Conservation (phyloP, 2,113 vertebrate species). For the Jaculus jaculus region DNA sequence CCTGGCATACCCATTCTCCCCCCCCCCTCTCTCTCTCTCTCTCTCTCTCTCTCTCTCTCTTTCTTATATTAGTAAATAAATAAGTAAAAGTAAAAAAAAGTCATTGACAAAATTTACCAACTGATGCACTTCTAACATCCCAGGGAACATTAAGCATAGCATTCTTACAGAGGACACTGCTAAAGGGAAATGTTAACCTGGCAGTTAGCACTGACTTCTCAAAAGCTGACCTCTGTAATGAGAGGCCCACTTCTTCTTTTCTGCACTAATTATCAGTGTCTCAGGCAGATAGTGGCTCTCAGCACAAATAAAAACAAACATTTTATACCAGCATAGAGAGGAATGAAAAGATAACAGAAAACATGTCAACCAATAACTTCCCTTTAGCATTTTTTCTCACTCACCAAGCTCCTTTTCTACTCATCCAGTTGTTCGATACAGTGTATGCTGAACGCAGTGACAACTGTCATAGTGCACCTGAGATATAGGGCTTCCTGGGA, state of each 20-base stretch:
- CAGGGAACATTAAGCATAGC: not conserved
- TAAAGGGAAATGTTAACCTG: not conserved
- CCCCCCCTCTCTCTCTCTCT: too few relatives aligned
- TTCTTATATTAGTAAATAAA: too few relatives aligned
- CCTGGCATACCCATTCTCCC: too few relatives aligned
- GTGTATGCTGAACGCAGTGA: not conserved
- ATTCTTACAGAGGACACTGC: not conserved
- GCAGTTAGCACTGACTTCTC: not conserved
- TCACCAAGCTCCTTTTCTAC: not conserved
- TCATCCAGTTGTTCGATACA: not conserved
- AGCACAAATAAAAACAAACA: not conserved
- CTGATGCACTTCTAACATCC: not conserved
- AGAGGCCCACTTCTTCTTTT: not conserved
- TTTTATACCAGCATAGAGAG: not conserved
- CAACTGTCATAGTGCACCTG: fast-evolving
- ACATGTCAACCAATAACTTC: not conserved
- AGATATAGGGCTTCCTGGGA: not conserved
- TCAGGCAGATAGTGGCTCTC: not conserved
- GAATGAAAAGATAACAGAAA: not conserved
- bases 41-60: too few relatives aligned
- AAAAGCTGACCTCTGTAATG: not conserved
- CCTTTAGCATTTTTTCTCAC: not conserved
- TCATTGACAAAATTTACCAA: not conserved
- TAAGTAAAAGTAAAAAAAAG: too few relatives aligned
- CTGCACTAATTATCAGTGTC: not conserved